Evolutionary conservation across 2,888 invertebrate species (phyloP).

Genomic region (Bhutanitis thaidina): DNA sequence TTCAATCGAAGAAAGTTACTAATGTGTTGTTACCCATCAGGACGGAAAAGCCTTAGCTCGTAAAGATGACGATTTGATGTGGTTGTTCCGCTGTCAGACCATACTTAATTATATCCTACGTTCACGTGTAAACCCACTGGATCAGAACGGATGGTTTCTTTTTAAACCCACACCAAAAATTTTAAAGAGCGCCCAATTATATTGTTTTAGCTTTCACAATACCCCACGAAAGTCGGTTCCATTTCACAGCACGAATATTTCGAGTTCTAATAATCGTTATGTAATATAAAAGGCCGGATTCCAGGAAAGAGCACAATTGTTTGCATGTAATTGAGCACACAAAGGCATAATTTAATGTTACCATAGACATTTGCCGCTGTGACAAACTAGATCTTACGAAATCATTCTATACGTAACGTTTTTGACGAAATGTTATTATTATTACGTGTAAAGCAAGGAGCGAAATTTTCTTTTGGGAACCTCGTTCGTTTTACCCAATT

Average conservation of each 20-base stretch:
- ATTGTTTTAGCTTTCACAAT: not conserved
- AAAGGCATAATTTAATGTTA: constrained; percentile 7
- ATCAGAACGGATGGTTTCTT: too few relatives aligned
- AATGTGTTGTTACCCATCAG: too few relatives aligned
- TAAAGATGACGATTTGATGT: too few relatives aligned
- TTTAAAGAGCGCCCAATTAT: too few relatives aligned
- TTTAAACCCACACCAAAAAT: too few relatives aligned
- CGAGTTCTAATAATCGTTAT: too few relatives aligned
- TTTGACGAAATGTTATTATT: constrained; percentile 4
- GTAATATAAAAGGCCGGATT: not conserved
- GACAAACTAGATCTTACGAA: not conserved
- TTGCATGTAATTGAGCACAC: constrained; percentile 3
- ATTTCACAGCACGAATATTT: not conserved
- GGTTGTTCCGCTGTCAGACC: too few relatives aligned
- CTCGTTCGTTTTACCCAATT: not conserved
- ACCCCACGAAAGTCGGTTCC: not conserved
- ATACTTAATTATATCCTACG: too few relatives aligned
- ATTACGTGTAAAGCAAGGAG: not conserved
- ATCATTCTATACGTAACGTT: not conserved
- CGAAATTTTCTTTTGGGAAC: not conserved
- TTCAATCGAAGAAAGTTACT: too few relatives aligned
- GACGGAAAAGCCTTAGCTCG: too few relatives aligned
- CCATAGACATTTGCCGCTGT: not conserved
- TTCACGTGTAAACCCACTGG: too few relatives aligned
- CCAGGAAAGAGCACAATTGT: not conserved